Evolutionary conservation across 2,888 invertebrate genomes (phyloP).

Genomic region (Ochropleura leucogaster): DNA sequence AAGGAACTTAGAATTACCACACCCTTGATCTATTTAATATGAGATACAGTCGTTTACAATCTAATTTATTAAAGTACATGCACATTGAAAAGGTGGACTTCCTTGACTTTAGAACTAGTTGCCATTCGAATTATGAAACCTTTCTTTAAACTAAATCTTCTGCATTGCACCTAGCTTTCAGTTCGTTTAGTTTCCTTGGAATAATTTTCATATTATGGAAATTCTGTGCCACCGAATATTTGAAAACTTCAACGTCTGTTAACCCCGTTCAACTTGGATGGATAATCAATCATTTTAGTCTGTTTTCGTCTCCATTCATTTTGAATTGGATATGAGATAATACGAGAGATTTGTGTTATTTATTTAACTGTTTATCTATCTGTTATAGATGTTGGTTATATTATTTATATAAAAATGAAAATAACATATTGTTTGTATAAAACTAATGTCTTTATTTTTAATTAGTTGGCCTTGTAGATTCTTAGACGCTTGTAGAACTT

Average conservation of each 20-base stretch:
- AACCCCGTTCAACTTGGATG: neutral
- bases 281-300: constrained; percentile 16
- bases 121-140: neutral
- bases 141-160: neutral
- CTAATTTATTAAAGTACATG: neutral
- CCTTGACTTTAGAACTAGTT: neutral
- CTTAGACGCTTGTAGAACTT: too few relatives aligned
- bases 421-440: too few relatives aligned
- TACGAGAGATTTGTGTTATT: too few relatives aligned
- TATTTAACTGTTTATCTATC: too few relatives aligned
- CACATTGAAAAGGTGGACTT: too few relatives aligned
- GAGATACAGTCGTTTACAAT: neutral
- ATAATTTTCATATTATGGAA: constrained; percentile 29
- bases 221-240: constrained; percentile 15
- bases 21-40: constrained; percentile 3
- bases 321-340: neutral
- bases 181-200: neutral
- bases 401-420: too few relatives aligned
- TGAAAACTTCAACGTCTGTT: constrained; percentile 18
- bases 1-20: neutral
- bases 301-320: neutral
- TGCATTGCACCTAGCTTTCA: constrained; percentile 19
- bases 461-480: too few relatives aligned
- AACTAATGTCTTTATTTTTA: too few relatives aligned
- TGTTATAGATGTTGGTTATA: too few relatives aligned